A percentile compares a stretch with the other conserved stretches of the same genome.
Evolutionary conservation across 2,797 vertebrate genomes (phyloP).

Genomic region (Ctenochaetus hawaiiensis): DNA sequence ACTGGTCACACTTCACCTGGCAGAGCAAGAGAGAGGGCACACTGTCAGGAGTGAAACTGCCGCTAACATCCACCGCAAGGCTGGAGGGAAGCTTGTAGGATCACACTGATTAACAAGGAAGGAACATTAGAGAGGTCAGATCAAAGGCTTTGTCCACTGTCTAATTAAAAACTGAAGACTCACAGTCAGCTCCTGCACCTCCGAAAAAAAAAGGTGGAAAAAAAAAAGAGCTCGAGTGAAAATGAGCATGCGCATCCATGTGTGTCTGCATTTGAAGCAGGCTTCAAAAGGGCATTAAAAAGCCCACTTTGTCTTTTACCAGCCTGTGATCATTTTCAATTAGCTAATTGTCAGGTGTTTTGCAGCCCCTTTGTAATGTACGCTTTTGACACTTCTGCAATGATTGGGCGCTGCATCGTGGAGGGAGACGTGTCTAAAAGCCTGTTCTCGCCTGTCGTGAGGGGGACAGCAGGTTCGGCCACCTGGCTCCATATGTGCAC

Average conservation of each 20-base stretch:
- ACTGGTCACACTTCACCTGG: constrained; percentile 97
- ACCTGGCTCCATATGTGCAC: constrained; percentile 69
- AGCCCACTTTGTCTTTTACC: constrained; percentile 63
- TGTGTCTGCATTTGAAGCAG: constrained; percentile 57
- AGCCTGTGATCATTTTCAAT: constrained; percentile 74
- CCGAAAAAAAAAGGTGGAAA: constrained; percentile 26
- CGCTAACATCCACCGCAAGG: constrained; percentile 38
- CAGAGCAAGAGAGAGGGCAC: constrained; percentile 55
- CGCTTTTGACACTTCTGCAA: constrained; percentile 55
- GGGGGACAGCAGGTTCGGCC: constrained; percentile 64
- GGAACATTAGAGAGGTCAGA: constrained; percentile 71
- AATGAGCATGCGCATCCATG: constrained; percentile 29
- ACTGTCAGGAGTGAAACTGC: constrained; percentile 59
- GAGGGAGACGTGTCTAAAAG: constrained; percentile 55
- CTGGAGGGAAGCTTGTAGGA: constrained; percentile 58
- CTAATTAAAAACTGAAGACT: constrained; percentile 76
- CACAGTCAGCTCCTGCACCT: constrained; percentile 46
- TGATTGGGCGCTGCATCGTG: constrained; percentile 44
- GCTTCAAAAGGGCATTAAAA: constrained; percentile 65
- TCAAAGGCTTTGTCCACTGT: constrained; percentile 68
- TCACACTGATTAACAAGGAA: constrained; percentile 75
- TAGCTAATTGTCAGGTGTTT: constrained; percentile 65
- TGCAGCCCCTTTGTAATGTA: constrained; percentile 56
- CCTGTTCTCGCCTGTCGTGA: constrained; percentile 21
- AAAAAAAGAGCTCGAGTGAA: constrained; percentile 15